These are phyloP conservation scores for Ammospiza nelsoni DNA, from an alignment of 2,113 vertebrate genomes.

Conservation along the genomic window DNA sequence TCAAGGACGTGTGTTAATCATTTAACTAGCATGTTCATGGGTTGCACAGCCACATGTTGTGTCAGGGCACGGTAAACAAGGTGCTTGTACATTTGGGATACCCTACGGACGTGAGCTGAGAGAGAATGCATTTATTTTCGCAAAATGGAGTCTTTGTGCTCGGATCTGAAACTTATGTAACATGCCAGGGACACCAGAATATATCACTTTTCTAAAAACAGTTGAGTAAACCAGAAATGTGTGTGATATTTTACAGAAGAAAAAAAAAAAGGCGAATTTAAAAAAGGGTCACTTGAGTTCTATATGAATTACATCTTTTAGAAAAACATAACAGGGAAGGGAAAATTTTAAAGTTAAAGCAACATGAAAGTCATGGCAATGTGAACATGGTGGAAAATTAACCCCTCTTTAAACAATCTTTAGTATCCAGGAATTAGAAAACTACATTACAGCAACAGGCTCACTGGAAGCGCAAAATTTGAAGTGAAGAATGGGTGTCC, in stretches of 20 bases:
- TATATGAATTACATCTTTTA: conserved; percentile 7
- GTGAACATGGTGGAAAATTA: not conserved
- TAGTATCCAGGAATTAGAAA: not conserved
- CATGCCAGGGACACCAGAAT: conserved; percentile 15
- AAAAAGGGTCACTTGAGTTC: not conserved
- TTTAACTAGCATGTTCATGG: not conserved
- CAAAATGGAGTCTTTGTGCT: conserved; percentile 55
- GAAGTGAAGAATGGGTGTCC: not conserved
- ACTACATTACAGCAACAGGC: not conserved
- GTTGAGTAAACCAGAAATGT: conserved; percentile 35
- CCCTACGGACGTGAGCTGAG: not conserved
- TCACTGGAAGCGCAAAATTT: not conserved
- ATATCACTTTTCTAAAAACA: conserved; percentile 39
- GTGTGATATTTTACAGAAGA: conserved; percentile 1
- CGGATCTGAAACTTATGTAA: not conserved
- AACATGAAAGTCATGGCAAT: not conserved
- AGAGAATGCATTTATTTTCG: conserved; percentile 46
- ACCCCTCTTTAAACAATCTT: not conserved
- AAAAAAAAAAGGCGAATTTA: not conserved
- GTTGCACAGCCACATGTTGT: not conserved
- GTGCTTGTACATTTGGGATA: not conserved
- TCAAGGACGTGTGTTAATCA: not conserved
- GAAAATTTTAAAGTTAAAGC: conserved; percentile 16
- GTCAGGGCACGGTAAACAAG: conserved; percentile 1
- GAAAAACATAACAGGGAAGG: not conserved